Base-by-base conservation (phyloP, 2,113 vertebrate species). In the Pleuronectes platessa region DNA sequence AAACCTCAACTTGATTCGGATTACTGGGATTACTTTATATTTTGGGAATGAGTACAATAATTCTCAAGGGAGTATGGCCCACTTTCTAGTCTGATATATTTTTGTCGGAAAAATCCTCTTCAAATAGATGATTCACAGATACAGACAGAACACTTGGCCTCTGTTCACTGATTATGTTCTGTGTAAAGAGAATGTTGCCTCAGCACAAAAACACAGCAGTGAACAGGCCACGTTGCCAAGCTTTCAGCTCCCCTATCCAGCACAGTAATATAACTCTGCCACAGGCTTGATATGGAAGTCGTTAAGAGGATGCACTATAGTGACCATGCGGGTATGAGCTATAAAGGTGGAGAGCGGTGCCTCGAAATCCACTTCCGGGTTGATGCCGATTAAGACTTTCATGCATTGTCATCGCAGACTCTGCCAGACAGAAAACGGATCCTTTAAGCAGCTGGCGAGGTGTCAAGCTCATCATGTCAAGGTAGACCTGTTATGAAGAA, bases 391-490 rank as follows among this genome's bases (percentile, higher is more conserved):
- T 81, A 67, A 70, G 54, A 27, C 69, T 21, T 71, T 63, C 63
- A 68, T 47, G 63, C 20, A 20, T 7, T 69, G 68, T 67, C 76
- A 47, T 45, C 56, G 24, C 35, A 13, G 15, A 45, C 55, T 62
- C 40, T 62, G 72, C 74, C 76, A 69, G 74, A 21, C 56, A 23
- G 3, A 27, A 23, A 18, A 78, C 42, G 35, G 51, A 67, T 80
- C 53, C 42, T 60, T 27, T 24, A 65, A 70, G 65, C 74, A 76
- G 80, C 80, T 88, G 71, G 60, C n/a, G 15, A 81, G 49, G 53
- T 74, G 65, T 81, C 77, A 72, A 56, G 31, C 61, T 75, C 74
- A 78, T 73, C 51, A 47, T 78, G 64, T 60, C 67, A 83, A 81
- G 35, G 58, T 59, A 37, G 58, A 76, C 72, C 31, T 27, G 26